phyloP scores from a whole-genome alignment of 64 coral and sea anemone genomes.

The Trachythela sp. region DNA sequence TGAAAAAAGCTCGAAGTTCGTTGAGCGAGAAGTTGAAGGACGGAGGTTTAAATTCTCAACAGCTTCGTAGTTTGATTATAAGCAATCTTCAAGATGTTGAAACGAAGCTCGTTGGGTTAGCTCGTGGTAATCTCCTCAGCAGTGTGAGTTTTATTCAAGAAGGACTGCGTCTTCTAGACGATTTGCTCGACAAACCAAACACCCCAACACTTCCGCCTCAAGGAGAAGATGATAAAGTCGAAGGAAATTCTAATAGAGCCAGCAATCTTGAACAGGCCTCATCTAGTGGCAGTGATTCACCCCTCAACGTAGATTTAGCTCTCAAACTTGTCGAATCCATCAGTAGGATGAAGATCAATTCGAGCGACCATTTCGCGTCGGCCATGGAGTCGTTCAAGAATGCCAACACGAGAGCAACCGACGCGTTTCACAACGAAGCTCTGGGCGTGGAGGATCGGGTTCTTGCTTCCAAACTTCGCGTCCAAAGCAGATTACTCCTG shows the following conservation, averaged over 20 bases:
- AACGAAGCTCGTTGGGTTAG: background rate
- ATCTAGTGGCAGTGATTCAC: background rate
- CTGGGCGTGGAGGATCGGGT: background rate
- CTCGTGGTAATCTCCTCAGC: background rate
- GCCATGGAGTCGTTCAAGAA: background rate
- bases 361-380: background rate
- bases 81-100: background rate
- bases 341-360: background rate
- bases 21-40: background rate
- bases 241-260: background rate
- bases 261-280: background rate
- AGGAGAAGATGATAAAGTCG: background rate
- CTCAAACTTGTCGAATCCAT: background rate
- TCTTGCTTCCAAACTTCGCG: background rate
- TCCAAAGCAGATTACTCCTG: background rate
- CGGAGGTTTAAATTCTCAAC: background rate
- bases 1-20: background rate
- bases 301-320: background rate
- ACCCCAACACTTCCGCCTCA: background rate
- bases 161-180: background rate
- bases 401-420: background rate
- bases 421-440: background rate
- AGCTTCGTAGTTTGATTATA: background rate
- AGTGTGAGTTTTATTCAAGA: background rate
- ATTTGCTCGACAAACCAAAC: background rate